Conservation (phyloP, 2,888 invertebrate genomes). For the Sympetrum striolatum region DNA sequence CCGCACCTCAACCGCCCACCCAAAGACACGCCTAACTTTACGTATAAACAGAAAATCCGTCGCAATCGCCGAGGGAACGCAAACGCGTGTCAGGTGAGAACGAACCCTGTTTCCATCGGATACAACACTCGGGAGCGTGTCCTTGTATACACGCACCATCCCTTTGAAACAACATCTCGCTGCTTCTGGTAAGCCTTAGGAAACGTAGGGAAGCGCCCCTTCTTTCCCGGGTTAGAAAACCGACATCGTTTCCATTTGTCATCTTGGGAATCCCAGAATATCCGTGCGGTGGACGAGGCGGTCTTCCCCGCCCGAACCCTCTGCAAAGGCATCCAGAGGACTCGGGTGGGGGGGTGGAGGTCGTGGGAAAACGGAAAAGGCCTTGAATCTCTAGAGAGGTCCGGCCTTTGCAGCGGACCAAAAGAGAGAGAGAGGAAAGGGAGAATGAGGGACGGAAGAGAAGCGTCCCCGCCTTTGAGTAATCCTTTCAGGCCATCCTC, state of each 20-base stretch:
- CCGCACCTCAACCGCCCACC: no score
- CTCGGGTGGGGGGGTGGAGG: background rate
- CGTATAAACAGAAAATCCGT: background rate
- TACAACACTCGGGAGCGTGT: slow-evolving; percentile 11
- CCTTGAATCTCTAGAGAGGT: slow-evolving; percentile 19
- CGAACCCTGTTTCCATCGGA: slow-evolving; percentile 16
- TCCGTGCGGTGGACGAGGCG: background rate
- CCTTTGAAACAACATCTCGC: slow-evolving; percentile 31
- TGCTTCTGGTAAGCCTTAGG: background rate
- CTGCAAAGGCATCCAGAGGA: background rate
- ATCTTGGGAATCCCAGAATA: background rate
- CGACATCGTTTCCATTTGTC: slow-evolving; percentile 23
- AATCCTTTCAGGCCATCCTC: background rate
- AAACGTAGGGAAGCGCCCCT: background rate
- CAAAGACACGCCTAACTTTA: no score
- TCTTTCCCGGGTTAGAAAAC: background rate
- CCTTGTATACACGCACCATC: slow-evolving; percentile 5
- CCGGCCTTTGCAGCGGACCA: background rate
- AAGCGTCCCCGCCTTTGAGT: background rate
- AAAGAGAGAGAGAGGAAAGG: background rate
- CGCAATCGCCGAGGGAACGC: background rate
- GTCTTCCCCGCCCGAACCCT: background rate
- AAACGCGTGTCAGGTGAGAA: background rate
- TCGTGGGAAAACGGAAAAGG: slow-evolving; percentile 4
- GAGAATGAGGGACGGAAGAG: background rate